Conservation (phyloP, 2,888 invertebrate species). For the Blera fallax region DNA sequence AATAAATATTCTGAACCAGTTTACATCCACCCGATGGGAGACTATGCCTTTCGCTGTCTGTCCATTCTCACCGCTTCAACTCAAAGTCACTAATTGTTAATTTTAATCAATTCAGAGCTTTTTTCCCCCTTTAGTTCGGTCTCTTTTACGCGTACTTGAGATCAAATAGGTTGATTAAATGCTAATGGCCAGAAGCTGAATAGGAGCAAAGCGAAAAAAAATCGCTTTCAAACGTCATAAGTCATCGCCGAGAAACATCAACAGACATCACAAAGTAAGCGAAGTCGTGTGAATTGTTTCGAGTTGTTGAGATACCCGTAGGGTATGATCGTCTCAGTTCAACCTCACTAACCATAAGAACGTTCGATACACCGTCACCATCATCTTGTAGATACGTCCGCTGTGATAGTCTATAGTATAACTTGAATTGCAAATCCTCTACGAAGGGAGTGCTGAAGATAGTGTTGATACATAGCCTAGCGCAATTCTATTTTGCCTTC, state of each 20-base stretch:
- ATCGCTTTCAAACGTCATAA: conserved; percentile 3
- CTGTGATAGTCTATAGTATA: no score
- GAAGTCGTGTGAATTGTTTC: conserved; percentile 36
- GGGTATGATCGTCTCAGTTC: neutral
- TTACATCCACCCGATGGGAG: conserved; percentile 11
- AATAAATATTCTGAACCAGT: conserved; percentile 40
- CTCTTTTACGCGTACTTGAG: conserved; percentile 18
- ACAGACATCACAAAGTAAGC: neutral
- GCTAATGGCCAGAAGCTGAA: conserved; percentile 16
- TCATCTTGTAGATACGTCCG: no score
- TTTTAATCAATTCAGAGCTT: conserved; percentile 39
- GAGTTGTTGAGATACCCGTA: neutral
- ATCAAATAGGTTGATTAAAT: conserved; percentile 40
- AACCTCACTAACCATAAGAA: neutral
- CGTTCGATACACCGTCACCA: neutral
- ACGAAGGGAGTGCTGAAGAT: no score
- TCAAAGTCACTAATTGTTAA: conserved; percentile 42
- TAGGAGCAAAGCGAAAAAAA: neutral
- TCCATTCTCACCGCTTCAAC: neutral
- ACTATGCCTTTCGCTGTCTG: neutral
- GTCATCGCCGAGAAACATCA: conserved; percentile 20
- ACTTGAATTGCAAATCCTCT: no score
- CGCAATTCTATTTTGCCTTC: no score
- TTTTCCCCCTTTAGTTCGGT: neutral
- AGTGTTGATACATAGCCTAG: no score